These are phyloP conservation scores for Microplitis mediator DNA, from an alignment of 1,140 invertebrate genomes.

Conservation along the genomic window DNA sequence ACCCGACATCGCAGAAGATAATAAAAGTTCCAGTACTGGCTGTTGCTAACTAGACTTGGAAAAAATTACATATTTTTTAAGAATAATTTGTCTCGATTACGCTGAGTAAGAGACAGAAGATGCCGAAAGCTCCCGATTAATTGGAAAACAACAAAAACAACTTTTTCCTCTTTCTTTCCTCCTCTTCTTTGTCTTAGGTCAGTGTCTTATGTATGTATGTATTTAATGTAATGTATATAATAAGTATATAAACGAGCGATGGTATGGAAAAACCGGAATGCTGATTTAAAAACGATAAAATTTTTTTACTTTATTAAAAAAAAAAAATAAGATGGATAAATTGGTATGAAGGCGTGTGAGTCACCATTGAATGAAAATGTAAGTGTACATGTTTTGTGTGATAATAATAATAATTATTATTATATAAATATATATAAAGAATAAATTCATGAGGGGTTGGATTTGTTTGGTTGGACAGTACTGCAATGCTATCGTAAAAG, in stretches of 20 bases:
- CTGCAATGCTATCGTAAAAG: background rate
- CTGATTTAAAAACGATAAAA: too few relatives aligned
- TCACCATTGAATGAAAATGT: too few relatives aligned
- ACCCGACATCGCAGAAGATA: too few relatives aligned
- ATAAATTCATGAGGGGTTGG: background rate
- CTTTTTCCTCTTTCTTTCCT: background rate
- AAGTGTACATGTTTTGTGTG: too few relatives aligned
- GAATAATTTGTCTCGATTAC: too few relatives aligned
- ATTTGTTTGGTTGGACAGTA: background rate
- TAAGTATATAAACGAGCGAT: background rate
- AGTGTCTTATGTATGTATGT: constrained; percentile 9
- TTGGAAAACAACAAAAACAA: too few relatives aligned
- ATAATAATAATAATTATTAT: too few relatives aligned
- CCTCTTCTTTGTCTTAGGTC: constrained; percentile 4
- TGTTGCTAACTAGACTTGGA: too few relatives aligned
- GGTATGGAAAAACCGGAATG: background rate
- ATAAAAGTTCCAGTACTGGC: too few relatives aligned
- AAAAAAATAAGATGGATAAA: background rate
- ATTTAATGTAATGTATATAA: background rate
- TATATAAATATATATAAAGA: background rate
- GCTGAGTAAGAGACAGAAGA: too few relatives aligned
- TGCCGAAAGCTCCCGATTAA: too few relatives aligned
- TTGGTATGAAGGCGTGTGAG: background rate
- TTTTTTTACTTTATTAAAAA: background rate
- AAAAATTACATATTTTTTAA: too few relatives aligned